Conservation (phyloP, 2,113 vertebrate genomes). For the Pseudorhombus dupliciocellatus region DNA sequence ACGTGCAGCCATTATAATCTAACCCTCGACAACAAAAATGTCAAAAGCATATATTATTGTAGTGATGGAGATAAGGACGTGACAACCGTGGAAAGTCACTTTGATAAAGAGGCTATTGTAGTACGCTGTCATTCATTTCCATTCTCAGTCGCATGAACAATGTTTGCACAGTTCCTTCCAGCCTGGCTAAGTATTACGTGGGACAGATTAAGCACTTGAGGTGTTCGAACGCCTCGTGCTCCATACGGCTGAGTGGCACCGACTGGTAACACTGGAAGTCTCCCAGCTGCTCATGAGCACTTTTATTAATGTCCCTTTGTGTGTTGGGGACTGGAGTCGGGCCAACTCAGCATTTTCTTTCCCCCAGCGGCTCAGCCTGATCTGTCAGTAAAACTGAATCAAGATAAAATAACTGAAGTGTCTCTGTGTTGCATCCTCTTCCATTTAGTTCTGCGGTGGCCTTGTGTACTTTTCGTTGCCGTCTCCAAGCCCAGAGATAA, state of each 20-base stretch:
- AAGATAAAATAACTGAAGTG: constrained; percentile 26
- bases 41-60: background rate
- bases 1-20: no score
- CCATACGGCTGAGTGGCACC: constrained; percentile 1
- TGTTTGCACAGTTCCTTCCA: constrained; percentile 34
- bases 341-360: constrained; percentile 57
- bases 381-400: constrained; percentile 36
- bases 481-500: constrained; percentile 43
- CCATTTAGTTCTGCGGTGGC: constrained; percentile 14
- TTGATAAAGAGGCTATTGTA: background rate
- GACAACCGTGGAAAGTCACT: background rate
- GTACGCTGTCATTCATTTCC: background rate
- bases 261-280: constrained; percentile 31
- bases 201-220: constrained; percentile 40
- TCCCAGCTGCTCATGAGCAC: constrained; percentile 34
- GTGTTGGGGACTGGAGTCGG: constrained; percentile 29
- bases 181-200: constrained; percentile 28
- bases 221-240: constrained; percentile 52
- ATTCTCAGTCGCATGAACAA: constrained; percentile 17
- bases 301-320: constrained; percentile 70
- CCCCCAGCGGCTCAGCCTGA: constrained; percentile 22
- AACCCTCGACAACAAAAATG: no score
- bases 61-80: background rate
- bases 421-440: constrained; percentile 29
- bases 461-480: constrained; percentile 34